Base-by-base conservation (phyloP, 2,888 invertebrate species). In the Pomacea canaliculata region DNA sequence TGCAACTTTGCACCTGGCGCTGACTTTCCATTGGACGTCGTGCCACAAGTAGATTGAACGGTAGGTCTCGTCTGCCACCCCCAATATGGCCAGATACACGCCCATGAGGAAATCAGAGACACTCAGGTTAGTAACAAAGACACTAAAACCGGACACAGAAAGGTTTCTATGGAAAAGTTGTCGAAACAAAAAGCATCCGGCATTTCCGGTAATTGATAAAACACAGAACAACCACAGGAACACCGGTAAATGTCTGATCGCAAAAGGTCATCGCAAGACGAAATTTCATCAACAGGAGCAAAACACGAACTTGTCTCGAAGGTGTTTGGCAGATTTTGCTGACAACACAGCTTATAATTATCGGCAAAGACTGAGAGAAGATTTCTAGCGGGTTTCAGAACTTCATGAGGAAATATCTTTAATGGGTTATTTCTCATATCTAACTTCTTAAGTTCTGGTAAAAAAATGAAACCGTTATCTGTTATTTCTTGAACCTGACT, bases 71-170 rank as follows among this genome's bases (percentile, higher is more conserved):
- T 85, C 85, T 7, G 83, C 85, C 19, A 73, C 70, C 0, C 83
- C 84, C 23, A 85, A 83, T 13, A 81, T 80, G 7, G 79, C 65
- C 71, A 85, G 69, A 70, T 85, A 85, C 12, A 83, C 63, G 1
- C 85, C 85, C 85, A 85, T 85, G 13, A 78, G 73, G 46, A 82
- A 77, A 10, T 56, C 51, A 56, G 51, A 56, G 1, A 56, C 51
- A 16, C 51, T 56, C 51, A 56, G 51, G 51, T 56, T 81, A 16
- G 51, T 13, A 10, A 56, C 51, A 56, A 56, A 56, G 12, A 67
- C 16, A 56, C 49, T 23, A 0, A 67, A 59, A 10, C 46, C 37
- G n/a, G 56, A n/a, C 13, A 27, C 59, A 49, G 51, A 56, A 8
- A 16, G 1, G 51, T 27, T 59, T 46, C 71, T 46, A 68, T 74